Conservation (phyloP, 2,113 vertebrate species). For the Hippocampus comes region DNA sequence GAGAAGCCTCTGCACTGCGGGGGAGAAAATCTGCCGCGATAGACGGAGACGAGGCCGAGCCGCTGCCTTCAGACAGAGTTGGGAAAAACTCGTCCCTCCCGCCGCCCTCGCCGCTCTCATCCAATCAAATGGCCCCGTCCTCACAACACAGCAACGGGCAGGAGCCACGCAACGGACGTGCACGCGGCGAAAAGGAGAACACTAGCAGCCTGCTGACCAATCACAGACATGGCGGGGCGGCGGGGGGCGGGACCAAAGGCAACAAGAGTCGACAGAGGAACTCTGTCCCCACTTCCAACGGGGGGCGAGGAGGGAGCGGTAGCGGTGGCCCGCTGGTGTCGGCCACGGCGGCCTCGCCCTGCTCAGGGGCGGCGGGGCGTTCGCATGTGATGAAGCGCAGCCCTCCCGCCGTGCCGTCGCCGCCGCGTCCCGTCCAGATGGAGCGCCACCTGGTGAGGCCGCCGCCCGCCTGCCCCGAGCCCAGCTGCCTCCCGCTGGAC, state of each 20-base stretch:
- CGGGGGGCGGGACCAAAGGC: constrained; percentile 47
- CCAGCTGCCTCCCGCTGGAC: constrained; percentile 83
- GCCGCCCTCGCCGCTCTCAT: constrained; percentile 71
- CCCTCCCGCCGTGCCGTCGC: constrained; percentile 78
- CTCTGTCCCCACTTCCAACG: constrained; percentile 61
- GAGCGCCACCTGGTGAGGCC: constrained; percentile 85
- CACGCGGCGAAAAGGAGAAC: constrained; percentile 70
- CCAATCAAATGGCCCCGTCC: constrained; percentile 65
- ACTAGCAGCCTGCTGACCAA: constrained; percentile 52
- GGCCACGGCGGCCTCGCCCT: constrained; percentile 47
- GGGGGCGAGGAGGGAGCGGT: constrained; percentile 25
- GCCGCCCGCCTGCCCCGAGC: constrained; percentile 85
- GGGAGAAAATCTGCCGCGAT: constrained; percentile 48
- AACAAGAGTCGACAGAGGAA: constrained; percentile 65
- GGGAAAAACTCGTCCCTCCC: constrained; percentile 60
- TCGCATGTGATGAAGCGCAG: constrained; percentile 80
- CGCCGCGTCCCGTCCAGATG: constrained; percentile 81
- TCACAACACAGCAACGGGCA: constrained; percentile 72
- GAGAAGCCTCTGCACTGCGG: constrained; percentile 33
- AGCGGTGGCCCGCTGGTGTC: constrained; percentile 51
- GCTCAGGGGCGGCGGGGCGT: constrained; percentile 52
- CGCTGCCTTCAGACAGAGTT: constrained; percentile 41
- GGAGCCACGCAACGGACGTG: constrained; percentile 71
- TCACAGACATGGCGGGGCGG: constrained; percentile 62
- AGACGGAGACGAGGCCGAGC: constrained; percentile 63